Conservation (phyloP, 2,888 invertebrate genomes). For the Xestoiulus laeticollis region DNA sequence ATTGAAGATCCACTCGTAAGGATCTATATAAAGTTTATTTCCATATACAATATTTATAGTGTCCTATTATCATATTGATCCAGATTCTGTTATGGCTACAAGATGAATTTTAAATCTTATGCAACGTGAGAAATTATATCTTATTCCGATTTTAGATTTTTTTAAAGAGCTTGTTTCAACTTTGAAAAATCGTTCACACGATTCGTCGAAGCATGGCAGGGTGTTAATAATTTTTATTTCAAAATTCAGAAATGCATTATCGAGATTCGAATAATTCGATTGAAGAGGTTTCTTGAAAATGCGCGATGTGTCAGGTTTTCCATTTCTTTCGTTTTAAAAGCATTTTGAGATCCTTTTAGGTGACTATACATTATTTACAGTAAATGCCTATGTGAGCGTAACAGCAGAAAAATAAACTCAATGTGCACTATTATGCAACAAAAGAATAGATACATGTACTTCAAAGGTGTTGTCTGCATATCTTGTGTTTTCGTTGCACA, state of each 20-base stretch:
- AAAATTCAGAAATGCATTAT: neutral
- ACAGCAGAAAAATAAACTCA: neutral
- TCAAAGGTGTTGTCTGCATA: neutral
- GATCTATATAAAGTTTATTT: no score
- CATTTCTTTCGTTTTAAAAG: neutral
- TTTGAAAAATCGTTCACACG: neutral
- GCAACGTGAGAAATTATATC: no score
- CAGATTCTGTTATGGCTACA: no score
- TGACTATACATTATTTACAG: neutral
- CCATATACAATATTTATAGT: no score
- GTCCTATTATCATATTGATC: no score
- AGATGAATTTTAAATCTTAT: no score
- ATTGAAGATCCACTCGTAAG: no score
- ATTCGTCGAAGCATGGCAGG: neutral
- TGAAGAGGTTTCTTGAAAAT: neutral
- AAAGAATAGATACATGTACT: neutral
- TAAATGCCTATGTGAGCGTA: neutral
- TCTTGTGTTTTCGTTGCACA: neutral
- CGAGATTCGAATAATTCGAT: neutral
- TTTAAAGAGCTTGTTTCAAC: neutral
- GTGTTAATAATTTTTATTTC: neutral
- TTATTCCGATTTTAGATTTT: no score
- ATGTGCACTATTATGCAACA: constrained; percentile 13
- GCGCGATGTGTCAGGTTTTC: neutral
- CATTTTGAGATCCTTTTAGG: neutral